Base-by-base conservation (phyloP, 2,888 invertebrate species). In the Pheosia tremula region DNA sequence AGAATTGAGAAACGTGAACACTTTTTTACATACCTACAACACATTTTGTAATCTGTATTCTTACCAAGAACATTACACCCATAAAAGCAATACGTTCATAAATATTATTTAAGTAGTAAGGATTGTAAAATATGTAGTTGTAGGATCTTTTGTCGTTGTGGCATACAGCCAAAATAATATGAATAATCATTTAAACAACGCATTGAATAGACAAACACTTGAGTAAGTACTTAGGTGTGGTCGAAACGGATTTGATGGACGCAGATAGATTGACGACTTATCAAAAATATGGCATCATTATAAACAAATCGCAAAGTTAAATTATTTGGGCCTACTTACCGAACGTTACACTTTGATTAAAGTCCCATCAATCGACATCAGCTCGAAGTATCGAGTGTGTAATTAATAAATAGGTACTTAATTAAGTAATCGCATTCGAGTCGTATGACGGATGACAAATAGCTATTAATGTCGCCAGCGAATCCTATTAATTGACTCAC, bases 401-500 rank as follows among this genome's bases (percentile, higher is more conserved):
- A 80, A 79, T 79, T 67, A 72, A 72, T 74, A 74, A 74, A 77
- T 75, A 73, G 77, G 77, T 84, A 24, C 24, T 24, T 24, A 85
- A 86, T 89, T 86, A 87, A 86, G 85, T 87, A 84, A 88, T 90
- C 86, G 81, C 79, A 78, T 85, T 85, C 84, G 84, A 83, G 75
- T 85, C 83, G 82, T 80, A 83, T 85, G 87, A 86, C 82, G 81
- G 81, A 78, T 88, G 91, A 90, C 89, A 90, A 90, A 91, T 88
- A 86, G 87, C 87, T 83, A 86, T 91, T 89, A 87, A 86, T 82
- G 88, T 84, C 80, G 75, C 75, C 74, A 71, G 67, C 79, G 78
- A 78, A 83, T 82, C 84, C 81, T 82, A 88, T 90, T 86, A 86
- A 81, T 80, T 78, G 77, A 63, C 76, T 71, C 68, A 63, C 77